Evolutionary conservation across 2,888 invertebrate species (phyloP).

Genomic region (Pollenia amentaria): DNA sequence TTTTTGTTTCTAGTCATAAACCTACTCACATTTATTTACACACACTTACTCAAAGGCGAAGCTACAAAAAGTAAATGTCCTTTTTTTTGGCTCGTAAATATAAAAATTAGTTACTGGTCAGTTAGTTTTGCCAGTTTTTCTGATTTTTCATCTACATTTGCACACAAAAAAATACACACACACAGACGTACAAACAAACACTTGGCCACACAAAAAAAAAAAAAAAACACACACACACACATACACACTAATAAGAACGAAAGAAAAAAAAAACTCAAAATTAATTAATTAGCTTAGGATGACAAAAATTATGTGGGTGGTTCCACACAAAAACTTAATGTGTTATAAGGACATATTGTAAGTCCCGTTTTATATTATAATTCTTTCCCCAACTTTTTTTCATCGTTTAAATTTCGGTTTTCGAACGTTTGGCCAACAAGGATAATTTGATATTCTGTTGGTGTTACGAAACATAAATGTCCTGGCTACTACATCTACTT

Average conservation of each 20-base stretch:
- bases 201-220: background rate
- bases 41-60: slow-evolving; percentile 39
- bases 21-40: background rate
- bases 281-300: slow-evolving; percentile 83
- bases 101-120: slow-evolving; percentile 83
- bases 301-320: slow-evolving; percentile 82
- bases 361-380: slow-evolving; percentile 23
- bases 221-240: background rate
- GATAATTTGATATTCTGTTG: slow-evolving; percentile 70
- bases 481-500: slow-evolving; percentile 56
- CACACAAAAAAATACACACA: background rate
- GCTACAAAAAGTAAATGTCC: slow-evolving; percentile 65
- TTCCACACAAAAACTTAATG: slow-evolving; percentile 38
- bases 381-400: background rate
- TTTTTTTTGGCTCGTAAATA: slow-evolving; percentile 78
- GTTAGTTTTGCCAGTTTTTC: slow-evolving; percentile 74
- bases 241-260: background rate
- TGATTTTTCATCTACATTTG: slow-evolving; percentile 47
- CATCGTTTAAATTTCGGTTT: background rate
- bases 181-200: background rate
- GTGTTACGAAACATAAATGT: slow-evolving; percentile 69
- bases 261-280: slow-evolving; percentile 76
- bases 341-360: slow-evolving; percentile 43
- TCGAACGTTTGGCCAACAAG: slow-evolving; percentile 49
- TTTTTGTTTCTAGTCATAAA: slow-evolving; percentile 33